Conservation (phyloP, 2,888 invertebrate genomes). For the Lacanobia wlatinum region DNA sequence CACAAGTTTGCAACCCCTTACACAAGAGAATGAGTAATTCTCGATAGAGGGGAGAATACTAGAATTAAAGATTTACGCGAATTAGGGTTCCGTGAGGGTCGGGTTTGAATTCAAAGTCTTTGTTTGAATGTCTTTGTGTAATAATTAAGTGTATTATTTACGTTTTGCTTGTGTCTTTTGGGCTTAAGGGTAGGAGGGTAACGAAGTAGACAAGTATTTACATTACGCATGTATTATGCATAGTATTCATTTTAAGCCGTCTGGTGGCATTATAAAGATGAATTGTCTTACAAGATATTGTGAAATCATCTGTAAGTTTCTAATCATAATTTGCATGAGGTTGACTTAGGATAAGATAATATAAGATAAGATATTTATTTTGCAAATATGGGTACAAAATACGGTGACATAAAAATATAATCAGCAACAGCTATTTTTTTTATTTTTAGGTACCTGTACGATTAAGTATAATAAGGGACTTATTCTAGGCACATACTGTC, state of each 20-base stretch:
- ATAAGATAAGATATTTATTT: too few relatives aligned
- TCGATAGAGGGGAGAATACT: conserved; percentile 58
- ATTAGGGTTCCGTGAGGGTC: conserved; percentile 58
- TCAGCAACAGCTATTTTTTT: too few relatives aligned
- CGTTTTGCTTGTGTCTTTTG: conserved; percentile 50
- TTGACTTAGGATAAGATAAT: too few relatives aligned
- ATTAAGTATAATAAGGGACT: too few relatives aligned
- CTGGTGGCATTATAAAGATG: not conserved
- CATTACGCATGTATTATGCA: not conserved
- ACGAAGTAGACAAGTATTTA: conserved; percentile 10
- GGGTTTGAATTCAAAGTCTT: conserved; percentile 57
- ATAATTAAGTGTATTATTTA: conserved; percentile 65
- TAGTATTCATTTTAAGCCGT: not conserved
- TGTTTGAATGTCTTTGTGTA: conserved; percentile 58
- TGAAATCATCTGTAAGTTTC: too few relatives aligned
- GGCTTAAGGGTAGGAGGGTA: not conserved
- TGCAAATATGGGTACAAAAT: too few relatives aligned
- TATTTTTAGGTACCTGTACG: too few relatives aligned
- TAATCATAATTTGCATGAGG: too few relatives aligned
- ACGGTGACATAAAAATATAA: too few relatives aligned
- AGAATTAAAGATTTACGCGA: conserved; percentile 70
- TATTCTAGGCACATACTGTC: too few relatives aligned
- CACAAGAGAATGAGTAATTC: conserved; percentile 56
- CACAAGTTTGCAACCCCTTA: conserved; percentile 33
- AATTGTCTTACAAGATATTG: not conserved